These are phyloP conservation scores for Camptogramma bilineatum DNA, from an alignment of 2,888 invertebrate species.

Conservation along the genomic window DNA sequence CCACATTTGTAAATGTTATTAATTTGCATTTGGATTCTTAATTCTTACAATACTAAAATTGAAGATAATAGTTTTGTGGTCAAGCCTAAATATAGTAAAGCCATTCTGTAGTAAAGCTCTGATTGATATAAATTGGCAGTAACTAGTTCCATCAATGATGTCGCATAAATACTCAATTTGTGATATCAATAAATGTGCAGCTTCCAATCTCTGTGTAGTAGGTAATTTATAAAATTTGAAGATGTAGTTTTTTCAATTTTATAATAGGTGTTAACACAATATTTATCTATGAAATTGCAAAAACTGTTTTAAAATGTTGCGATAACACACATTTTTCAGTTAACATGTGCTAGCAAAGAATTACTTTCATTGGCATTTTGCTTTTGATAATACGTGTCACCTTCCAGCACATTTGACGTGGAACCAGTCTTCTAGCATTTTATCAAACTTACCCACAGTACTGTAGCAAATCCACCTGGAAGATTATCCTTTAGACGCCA, in stretches of 20 bases:
- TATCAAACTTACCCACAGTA: constrained; percentile 77
- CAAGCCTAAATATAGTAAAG: no score
- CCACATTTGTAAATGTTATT: background rate
- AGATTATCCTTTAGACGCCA: constrained; percentile 77
- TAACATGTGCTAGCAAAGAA: constrained; percentile 40
- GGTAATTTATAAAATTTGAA: background rate
- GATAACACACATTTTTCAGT: constrained; percentile 4
- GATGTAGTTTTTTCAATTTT: background rate
- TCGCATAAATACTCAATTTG: constrained; percentile 12
- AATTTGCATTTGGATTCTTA: background rate
- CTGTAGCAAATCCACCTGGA: constrained; percentile 81
- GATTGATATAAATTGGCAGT: constrained; percentile 16
- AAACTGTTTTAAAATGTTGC: background rate
- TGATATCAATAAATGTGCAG: constrained; percentile 13
- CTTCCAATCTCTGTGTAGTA: constrained; percentile 5
- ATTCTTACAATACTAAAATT: background rate
- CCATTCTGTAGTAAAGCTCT: no score
- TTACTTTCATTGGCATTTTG: constrained; percentile 59
- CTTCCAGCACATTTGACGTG: constrained; percentile 85
- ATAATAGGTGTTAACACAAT: no score
- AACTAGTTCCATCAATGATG: constrained; percentile 5
- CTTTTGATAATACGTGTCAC: constrained; percentile 84
- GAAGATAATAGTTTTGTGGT: constrained; percentile 25
- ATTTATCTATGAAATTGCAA: background rate
- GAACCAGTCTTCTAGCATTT: constrained; percentile 72